These are phyloP conservation scores for Neolamprologus tretocephalus DNA, from an alignment of 2,113 vertebrate species.

Conservation along the genomic window DNA sequence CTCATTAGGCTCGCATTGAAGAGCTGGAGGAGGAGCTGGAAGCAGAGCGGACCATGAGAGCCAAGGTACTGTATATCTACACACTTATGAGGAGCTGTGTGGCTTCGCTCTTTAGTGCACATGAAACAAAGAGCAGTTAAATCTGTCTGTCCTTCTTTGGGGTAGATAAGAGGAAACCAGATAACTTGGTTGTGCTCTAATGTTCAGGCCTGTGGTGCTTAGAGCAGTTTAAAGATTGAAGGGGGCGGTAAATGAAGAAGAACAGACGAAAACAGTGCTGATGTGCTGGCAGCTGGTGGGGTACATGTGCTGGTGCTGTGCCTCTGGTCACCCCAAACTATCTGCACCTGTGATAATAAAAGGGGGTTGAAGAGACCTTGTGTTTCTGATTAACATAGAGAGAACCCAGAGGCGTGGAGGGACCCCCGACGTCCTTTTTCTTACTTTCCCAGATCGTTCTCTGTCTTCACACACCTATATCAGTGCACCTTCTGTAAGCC, in stretches of 20 bases:
- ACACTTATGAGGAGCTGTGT: not conserved
- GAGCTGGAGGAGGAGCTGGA: slow-evolving; percentile 80
- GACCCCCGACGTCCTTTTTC: slow-evolving; percentile 2
- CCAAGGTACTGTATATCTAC: slow-evolving; percentile 62
- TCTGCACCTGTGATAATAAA: slow-evolving; percentile 70
- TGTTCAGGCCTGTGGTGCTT: not conserved
- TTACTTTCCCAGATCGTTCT: not conserved
- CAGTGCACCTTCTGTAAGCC: not conserved
- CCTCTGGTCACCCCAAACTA: slow-evolving; percentile 48
- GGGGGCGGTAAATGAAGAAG: not conserved
- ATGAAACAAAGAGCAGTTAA: not conserved
- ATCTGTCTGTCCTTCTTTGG: not conserved
- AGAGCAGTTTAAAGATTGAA: not conserved
- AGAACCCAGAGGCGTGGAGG: not conserved
- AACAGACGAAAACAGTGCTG: not conserved
- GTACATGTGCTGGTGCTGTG: not conserved
- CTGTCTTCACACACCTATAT: not conserved
- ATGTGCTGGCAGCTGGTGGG: not conserved
- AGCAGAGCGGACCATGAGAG: slow-evolving; percentile 66
- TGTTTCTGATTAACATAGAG: slow-evolving; percentile 56
- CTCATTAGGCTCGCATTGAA: slow-evolving; percentile 67
- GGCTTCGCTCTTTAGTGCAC: not conserved
- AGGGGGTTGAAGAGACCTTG: not conserved
- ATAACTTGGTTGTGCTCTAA: not conserved
- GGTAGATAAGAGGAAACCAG: not conserved